phyloP scores from a whole-genome alignment of 2,888 invertebrate species.

The Marronus borbonicus region DNA sequence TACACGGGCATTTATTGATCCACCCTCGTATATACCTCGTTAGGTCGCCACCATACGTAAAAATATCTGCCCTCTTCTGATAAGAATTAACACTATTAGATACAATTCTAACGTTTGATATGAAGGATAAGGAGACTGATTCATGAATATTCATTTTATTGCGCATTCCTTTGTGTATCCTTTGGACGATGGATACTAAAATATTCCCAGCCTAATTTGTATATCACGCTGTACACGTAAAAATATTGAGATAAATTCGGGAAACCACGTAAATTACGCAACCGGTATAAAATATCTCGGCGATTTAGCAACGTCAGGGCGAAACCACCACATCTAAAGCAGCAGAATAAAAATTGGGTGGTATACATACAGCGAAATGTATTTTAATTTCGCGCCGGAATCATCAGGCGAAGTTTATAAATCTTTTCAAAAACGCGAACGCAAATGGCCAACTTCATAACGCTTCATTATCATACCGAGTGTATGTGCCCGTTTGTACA shows the following conservation, averaged over 20 bases:
- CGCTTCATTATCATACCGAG: slow-evolving; percentile 13
- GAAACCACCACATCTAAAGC: neutral
- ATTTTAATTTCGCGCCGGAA: slow-evolving; percentile 21
- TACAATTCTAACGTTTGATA: too few species aligned
- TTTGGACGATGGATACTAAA: neutral
- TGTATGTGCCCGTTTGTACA: neutral
- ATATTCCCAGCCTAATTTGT: neutral
- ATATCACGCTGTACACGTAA: neutral
- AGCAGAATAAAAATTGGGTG: slow-evolving; percentile 8
- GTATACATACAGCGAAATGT: slow-evolving; percentile 1
- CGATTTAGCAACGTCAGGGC: slow-evolving; percentile 14
- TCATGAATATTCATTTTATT: neutral
- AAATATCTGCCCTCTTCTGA: too few species aligned
- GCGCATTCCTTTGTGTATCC: too few species aligned
- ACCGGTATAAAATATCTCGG: neutral
- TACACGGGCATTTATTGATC: too few species aligned
- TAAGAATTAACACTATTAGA: too few species aligned
- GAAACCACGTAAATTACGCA: too few species aligned
- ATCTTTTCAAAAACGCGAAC: slow-evolving; percentile 19
- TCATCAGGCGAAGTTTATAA: slow-evolving; percentile 27
- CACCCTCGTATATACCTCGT: too few species aligned
- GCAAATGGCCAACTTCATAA: slow-evolving; percentile 31
- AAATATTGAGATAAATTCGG: too few species aligned
- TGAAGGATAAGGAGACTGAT: too few species aligned
- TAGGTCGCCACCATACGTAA: too few species aligned